These are phyloP conservation scores for Ranitomeya imitator DNA, from an alignment of 2,113 vertebrate species.

Conservation along the genomic window DNA sequence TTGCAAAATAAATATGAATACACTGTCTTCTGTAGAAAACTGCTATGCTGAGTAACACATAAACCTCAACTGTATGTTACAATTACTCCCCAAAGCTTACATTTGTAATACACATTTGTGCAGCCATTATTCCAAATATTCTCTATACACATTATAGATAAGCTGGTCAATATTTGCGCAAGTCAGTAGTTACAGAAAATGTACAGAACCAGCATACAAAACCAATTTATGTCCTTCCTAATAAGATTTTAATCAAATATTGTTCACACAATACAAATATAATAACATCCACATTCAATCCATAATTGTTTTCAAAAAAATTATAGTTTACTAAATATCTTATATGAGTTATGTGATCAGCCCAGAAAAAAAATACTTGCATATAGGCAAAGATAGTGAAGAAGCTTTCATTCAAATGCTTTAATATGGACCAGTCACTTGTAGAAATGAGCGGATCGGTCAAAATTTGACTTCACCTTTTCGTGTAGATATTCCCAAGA, in stretches of 20 bases:
- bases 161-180: background rate
- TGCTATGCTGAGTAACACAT: constrained; percentile 26
- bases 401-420: too few species aligned
- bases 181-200: background rate
- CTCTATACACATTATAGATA: background rate
- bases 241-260: background rate
- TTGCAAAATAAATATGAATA: constrained; percentile 44
- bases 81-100: constrained; percentile 22
- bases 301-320: too few species aligned
- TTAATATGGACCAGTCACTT: too few species aligned
- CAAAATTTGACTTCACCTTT: too few species aligned
- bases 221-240: background rate
- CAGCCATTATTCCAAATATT: background rate
- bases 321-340: too few species aligned
- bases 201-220: background rate
- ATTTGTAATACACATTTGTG: constrained; percentile 5
- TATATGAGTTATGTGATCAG: too few species aligned
- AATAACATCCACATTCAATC: background rate
- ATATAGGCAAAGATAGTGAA: too few species aligned
- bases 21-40: constrained; percentile 52
- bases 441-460: too few species aligned
- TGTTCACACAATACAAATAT: background rate
- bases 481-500: too few species aligned
- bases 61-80: background rate
- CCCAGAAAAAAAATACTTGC: too few species aligned